These are phyloP conservation scores for Melinopterus prodromus DNA, from an alignment of 2,888 invertebrate genomes.

Conservation along the genomic window DNA sequence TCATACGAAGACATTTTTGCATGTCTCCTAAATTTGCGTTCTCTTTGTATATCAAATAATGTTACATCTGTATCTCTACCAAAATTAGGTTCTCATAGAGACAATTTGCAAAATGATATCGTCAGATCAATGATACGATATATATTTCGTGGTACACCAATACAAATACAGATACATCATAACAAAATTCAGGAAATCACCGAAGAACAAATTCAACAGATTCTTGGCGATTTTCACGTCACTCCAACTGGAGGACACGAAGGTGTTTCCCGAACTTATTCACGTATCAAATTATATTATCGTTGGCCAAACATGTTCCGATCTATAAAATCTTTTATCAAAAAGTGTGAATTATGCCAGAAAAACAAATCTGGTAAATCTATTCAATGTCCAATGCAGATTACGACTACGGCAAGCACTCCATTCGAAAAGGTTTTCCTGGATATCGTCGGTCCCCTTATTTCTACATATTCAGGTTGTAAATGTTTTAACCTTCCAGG, in stretches of 20 bases:
- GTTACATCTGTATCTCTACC: not conserved
- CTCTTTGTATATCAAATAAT: not conserved
- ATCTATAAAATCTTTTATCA: constrained; percentile 46
- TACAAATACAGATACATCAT: constrained; percentile 5
- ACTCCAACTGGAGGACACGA: constrained; percentile 13
- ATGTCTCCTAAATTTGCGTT: not conserved
- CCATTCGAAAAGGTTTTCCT: constrained; percentile 48
- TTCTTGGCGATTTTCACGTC: not conserved
- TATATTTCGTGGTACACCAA: not conserved
- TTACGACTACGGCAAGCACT: constrained; percentile 48
- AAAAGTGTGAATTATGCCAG: constrained; percentile 50
- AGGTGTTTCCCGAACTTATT: constrained; percentile 13
- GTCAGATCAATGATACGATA: not conserved
- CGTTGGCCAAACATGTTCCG: constrained; percentile 38
- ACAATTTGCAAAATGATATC: constrained; percentile 4
- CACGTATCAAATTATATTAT: constrained; percentile 30
- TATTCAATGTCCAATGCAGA: constrained; percentile 49
- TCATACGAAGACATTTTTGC: not conserved
- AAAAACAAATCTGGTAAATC: constrained; percentile 43
- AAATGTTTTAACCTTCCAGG: constrained; percentile 39
- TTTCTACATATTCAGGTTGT: constrained; percentile 41
- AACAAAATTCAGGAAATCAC: not conserved
- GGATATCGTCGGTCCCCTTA: constrained; percentile 49
- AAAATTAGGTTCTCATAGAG: constrained; percentile 6
- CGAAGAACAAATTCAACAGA: not conserved